These are phyloP conservation scores for Chloebia gouldiae DNA, from an alignment of 2,113 vertebrate genomes.

Conservation along the genomic window DNA sequence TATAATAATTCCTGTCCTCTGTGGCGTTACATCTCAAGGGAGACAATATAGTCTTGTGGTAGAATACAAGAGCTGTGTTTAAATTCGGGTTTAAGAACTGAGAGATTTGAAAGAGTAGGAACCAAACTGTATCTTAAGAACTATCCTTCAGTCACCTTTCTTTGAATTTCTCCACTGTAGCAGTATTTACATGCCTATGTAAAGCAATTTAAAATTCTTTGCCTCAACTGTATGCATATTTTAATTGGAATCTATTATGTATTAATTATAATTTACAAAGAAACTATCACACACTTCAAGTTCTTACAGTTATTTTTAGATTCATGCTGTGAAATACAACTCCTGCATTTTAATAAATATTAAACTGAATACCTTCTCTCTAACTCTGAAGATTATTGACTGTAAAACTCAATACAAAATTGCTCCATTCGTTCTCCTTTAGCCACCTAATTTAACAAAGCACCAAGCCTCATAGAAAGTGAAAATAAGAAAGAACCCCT, in stretches of 20 bases:
- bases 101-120: not conserved
- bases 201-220: not conserved
- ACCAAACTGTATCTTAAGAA: not conserved
- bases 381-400: not conserved
- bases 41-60: not conserved
- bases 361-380: not conserved
- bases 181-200: not conserved
- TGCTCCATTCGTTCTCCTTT: not conserved
- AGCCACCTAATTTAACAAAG: not conserved
- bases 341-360: not conserved
- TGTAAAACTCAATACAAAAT: not conserved
- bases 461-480: not conserved
- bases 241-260: not conserved
- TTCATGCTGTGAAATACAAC: not conserved
- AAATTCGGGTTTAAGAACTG: not conserved
- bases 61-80: not conserved
- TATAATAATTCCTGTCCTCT: not conserved
- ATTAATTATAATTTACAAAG: slow-evolving; percentile 13
- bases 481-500: not conserved
- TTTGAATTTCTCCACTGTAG: not conserved
- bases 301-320: not conserved
- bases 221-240: not conserved
- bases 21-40: not conserved
- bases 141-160: not conserved
- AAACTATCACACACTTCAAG: not conserved